phyloP scores from a whole-genome alignment of 2,113 vertebrate genomes.

The Thalassoma bifasciatum region DNA sequence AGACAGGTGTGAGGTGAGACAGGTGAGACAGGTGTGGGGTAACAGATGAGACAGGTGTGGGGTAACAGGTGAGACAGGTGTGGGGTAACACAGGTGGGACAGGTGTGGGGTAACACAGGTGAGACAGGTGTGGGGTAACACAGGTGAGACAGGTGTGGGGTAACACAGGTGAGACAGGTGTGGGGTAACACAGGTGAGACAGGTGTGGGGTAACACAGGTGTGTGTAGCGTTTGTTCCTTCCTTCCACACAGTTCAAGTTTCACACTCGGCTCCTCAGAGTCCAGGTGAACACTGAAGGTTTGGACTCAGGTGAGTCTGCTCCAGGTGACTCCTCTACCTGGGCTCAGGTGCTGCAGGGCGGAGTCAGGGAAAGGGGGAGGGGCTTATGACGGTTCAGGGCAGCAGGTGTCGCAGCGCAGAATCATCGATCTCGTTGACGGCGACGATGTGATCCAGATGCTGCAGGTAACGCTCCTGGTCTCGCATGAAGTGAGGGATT shows the following conservation, averaged over 20 bases:
- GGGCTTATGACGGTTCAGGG: conserved; percentile 75
- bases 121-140: too few relatives aligned
- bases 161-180: too few relatives aligned
- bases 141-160: too few relatives aligned
- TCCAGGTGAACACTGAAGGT: conserved; percentile 30
- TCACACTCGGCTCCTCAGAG: conserved; percentile 22
- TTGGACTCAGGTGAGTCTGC: conserved; percentile 17
- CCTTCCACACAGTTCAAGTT: conserved; percentile 59
- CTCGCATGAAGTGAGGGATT: conserved; percentile 96
- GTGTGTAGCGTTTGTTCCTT: conserved; percentile 62
- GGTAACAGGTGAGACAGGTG: too few relatives aligned
- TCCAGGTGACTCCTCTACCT: background rate
- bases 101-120: too few relatives aligned
- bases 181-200: too few relatives aligned
- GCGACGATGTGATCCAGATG: conserved; percentile 92
- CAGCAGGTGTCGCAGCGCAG: conserved; percentile 86
- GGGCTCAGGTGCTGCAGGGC: background rate
- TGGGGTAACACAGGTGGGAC: too few relatives aligned
- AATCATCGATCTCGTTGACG: conserved; percentile 90
- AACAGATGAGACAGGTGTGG: too few relatives aligned
- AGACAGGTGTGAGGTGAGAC: too few relatives aligned
- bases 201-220: too few relatives aligned
- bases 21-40: too few relatives aligned
- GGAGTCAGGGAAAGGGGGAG: too few relatives aligned
- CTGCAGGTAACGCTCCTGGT: conserved; percentile 89